phyloP scores from a whole-genome alignment of 2,888 invertebrate genomes.

The Hirtodrosophila confusa region DNA sequence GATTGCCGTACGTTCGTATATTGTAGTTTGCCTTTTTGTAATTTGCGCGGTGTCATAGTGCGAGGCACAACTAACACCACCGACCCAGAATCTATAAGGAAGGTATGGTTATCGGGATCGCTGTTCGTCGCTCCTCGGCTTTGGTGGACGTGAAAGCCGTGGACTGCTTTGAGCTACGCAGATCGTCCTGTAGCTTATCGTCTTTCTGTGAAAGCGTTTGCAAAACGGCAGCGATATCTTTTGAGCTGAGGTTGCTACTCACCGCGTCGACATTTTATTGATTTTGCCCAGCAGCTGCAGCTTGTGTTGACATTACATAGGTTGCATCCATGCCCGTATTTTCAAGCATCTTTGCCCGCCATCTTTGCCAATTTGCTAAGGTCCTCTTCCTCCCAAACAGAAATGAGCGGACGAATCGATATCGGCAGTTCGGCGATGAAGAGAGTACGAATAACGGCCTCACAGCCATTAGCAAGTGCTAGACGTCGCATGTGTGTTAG shows the following conservation, averaged over 20 bases:
- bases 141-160: not conserved
- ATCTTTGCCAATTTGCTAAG: slow-evolving; percentile 6
- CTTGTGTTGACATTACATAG: slow-evolving; percentile 1
- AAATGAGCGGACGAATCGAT: slow-evolving; percentile 5
- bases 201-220: not conserved
- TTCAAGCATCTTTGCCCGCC: slow-evolving; percentile 12
- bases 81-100: too few species aligned
- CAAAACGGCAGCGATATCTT: not conserved
- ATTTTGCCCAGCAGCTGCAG: not conserved
- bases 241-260: not conserved
- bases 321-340: not conserved
- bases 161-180: too few species aligned
- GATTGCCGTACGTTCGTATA: slow-evolving; percentile 39
- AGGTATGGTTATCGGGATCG: slow-evolving; percentile 24
- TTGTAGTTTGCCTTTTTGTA: slow-evolving; percentile 17
- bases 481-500: too few species aligned
- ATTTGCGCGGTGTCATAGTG: not conserved
- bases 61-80: too few species aligned
- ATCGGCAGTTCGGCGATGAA: slow-evolving; percentile 37
- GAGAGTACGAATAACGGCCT: slow-evolving; percentile 4
- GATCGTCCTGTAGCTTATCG: not conserved
- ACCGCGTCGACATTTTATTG: not conserved
- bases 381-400: slow-evolving; percentile 7
- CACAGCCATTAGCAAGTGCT: too few species aligned
- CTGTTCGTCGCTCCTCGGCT: not conserved